Evolutionary conservation across 2,113 vertebrate species (phyloP), one percentile per base, ranked within the genome.

Genomic region (Salvelinus alpinus): DNA sequence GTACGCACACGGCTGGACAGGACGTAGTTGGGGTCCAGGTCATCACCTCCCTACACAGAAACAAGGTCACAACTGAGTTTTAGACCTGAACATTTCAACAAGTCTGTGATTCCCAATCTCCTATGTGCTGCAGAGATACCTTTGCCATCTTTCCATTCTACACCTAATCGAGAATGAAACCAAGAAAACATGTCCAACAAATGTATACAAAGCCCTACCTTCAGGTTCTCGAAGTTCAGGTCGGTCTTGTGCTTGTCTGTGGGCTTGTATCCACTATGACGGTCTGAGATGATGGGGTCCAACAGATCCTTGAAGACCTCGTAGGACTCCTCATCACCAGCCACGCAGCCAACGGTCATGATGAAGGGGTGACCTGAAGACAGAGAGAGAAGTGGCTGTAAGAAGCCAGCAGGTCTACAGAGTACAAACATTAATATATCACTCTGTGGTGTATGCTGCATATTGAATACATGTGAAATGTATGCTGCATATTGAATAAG

Each of bases 321-420:
- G 0, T 98, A 98, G 77, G 92, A 94, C 77, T 98, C 96, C 88
- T 97, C 96, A 14, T 98, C 96, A 24, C 96, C 96, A 14, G 96
- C 96, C 16, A 98, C 96, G 0, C 95, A 97, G 89, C 96, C 96
- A 77, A 98, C 96, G 0, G 96, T 98, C 96, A 98, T 97, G 94
- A 98, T 98, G 94, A 94, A 98, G 80, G 96, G 96, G 89, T 97
- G 96, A 82, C 96, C 96, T 97, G 80, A 34, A 60, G 64, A 65
- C 13, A 44, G 38, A 25, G 2, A 68, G n/a, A 20, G 16, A 51
- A 34, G 18, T 2, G 34, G 24, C 34, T 9, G 34, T 38, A 38
- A 29, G 64, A 60, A 51, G 2, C 20, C 16, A 25, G 25, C n/a
- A 57, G 11, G 14, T 51, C 48, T 51, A 16, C 48, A 16, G 48